phyloP scores from a whole-genome alignment of 2,797 vertebrate species.

The Pteronotus mesoamericanus region DNA sequence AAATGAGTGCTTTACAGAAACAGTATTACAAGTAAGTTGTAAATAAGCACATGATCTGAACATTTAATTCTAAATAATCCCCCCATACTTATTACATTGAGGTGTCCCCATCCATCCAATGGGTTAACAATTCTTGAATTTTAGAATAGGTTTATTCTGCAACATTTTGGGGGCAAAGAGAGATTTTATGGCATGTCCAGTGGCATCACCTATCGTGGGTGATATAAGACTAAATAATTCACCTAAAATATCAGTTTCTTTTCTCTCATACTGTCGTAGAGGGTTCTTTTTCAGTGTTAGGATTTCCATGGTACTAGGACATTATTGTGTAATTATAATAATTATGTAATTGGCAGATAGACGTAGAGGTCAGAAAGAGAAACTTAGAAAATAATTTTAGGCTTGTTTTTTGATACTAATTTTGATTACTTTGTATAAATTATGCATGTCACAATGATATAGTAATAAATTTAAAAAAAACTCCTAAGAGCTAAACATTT shows the following conservation, averaged over 20 bases:
- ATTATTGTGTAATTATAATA: conserved; percentile 1
- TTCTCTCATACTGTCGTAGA: background rate
- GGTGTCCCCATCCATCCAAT: accelerated
- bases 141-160: background rate
- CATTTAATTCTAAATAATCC: background rate
- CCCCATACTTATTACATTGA: background rate
- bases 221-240: background rate
- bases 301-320: background rate
- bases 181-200: background rate
- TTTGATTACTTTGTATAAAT: background rate
- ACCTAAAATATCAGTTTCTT: background rate
- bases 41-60: background rate
- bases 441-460: background rate
- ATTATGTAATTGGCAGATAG: background rate
- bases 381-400: background rate
- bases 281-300: background rate
- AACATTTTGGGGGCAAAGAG: background rate
- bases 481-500: background rate
- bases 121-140: background rate
- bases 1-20: conserved; percentile 99
- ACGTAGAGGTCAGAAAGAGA: background rate
- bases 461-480: background rate
- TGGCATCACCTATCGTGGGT: background rate
- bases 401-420: background rate
- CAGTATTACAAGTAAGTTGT: conserved; percentile 88